These are phyloP conservation scores for Drosophila greeni DNA, from an alignment of 2,888 invertebrate species.

Conservation along the genomic window DNA sequence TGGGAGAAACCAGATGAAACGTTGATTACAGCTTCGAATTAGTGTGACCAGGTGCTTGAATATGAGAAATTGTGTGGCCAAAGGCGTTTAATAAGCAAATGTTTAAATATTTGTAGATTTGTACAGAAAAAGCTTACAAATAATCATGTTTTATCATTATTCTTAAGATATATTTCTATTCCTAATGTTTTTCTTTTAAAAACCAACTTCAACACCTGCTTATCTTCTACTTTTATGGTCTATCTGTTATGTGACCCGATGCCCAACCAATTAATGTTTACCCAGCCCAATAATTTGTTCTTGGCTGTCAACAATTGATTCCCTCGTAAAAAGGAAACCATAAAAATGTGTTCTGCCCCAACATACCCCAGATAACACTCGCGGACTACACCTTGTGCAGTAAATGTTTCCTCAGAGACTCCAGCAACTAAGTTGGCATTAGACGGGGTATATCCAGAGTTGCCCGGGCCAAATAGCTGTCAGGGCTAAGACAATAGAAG, in stretches of 20 bases:
- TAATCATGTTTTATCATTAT: too few relatives aligned
- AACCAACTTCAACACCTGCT: conserved; percentile 2
- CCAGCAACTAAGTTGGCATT: conserved; percentile 7
- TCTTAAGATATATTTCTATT: too few relatives aligned
- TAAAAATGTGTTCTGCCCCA: conserved; percentile 15
- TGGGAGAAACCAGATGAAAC: not conserved
- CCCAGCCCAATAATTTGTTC: conserved; percentile 27
- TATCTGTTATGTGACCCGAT: conserved; percentile 5
- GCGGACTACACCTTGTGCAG: conserved; percentile 18
- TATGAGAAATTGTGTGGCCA: not conserved
- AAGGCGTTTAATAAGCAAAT: not conserved
- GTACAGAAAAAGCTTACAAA: too few relatives aligned
- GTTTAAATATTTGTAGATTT: too few relatives aligned
- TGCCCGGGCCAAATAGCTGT: conserved; percentile 45
- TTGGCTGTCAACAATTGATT: conserved; percentile 25
- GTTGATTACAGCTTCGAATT: too few relatives aligned
- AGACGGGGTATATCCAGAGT: conserved; percentile 7
- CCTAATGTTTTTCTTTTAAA: too few relatives aligned
- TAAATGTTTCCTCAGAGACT: conserved; percentile 10
- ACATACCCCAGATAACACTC: conserved; percentile 11
- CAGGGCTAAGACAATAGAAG: conserved; percentile 39
- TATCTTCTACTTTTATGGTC: conserved; percentile 12
- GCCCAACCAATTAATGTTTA: conserved; percentile 31
- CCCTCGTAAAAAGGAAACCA: conserved; percentile 20
- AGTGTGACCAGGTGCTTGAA: not conserved